phyloP scores from a whole-genome alignment of 2,888 invertebrate species.

The Pteria penguin region DNA sequence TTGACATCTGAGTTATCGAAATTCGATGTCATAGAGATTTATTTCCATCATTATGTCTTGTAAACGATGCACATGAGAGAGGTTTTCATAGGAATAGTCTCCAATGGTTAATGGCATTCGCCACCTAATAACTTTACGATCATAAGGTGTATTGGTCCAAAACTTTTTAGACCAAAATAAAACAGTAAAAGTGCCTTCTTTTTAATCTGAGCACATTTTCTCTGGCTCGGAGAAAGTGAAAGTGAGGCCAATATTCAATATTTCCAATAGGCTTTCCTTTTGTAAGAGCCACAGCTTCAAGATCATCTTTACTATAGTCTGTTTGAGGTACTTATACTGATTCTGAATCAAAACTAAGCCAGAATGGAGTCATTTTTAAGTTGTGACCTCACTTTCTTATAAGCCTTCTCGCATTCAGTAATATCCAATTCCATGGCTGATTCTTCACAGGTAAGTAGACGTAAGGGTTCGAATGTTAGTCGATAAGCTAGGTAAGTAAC shows the following conservation, averaged over 20 bases:
- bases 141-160: conserved; percentile 57
- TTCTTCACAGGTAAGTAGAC: conserved; percentile 33
- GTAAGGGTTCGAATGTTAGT: no score
- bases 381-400: conserved; percentile 40
- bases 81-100: conserved; percentile 39
- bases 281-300: conserved; percentile 51
- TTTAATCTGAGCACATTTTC: conserved; percentile 58
- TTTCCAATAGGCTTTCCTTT: conserved; percentile 44
- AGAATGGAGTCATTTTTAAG: conserved; percentile 46
- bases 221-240: conserved; percentile 42
- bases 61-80: no score
- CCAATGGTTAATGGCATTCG: conserved; percentile 42
- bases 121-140: conserved; percentile 39
- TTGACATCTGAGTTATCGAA: no score
- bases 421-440: conserved; percentile 27
- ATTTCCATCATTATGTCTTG: no score
- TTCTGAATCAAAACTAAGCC: conserved; percentile 44
- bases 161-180: conserved; percentile 49
- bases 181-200: conserved; percentile 47
- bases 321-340: conserved; percentile 49
- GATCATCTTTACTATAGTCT: conserved; percentile 49
- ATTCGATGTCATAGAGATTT: conserved; percentile 45
- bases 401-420: conserved; percentile 40
- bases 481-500: conserved; percentile 24
- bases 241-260: conserved; percentile 51